phyloP scores from a whole-genome alignment of 2,797 vertebrate genomes.

The Sebastes alutus region DNA sequence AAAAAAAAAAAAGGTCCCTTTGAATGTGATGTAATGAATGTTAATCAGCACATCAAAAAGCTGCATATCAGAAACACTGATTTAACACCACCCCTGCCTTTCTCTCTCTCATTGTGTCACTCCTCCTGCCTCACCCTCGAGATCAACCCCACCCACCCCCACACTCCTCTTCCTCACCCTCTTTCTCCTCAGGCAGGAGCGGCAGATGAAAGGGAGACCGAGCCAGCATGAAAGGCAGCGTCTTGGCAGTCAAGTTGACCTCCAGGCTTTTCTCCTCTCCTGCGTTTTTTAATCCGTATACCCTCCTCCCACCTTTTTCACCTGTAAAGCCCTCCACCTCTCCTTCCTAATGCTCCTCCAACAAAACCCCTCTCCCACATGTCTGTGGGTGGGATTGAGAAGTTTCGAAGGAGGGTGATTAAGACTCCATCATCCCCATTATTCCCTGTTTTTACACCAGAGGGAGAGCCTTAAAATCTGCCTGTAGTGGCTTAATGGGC shows the following conservation, averaged over 20 bases:
- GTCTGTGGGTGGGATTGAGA: slow-evolving; percentile 29
- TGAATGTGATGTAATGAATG: slow-evolving; percentile 22
- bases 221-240: slow-evolving; percentile 63
- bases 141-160: neutral
- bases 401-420: slow-evolving; percentile 10
- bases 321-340: slow-evolving; percentile 59
- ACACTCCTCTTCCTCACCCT: neutral
- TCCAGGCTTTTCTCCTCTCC: slow-evolving; percentile 63
- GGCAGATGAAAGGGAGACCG: slow-evolving; percentile 72
- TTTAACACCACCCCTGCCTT: slow-evolving; percentile 4
- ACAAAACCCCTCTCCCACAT: slow-evolving; percentile 6
- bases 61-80: slow-evolving; percentile 11
- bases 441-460: neutral
- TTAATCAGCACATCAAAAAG: slow-evolving; percentile 37
- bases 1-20: neutral
- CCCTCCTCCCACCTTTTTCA: slow-evolving; percentile 53
- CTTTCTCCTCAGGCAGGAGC: slow-evolving; percentile 44
- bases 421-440: slow-evolving; percentile 30
- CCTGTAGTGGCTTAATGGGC: neutral
- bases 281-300: slow-evolving; percentile 36
- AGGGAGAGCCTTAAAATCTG: neutral
- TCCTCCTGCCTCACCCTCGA: slow-evolving; percentile 20
- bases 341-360: slow-evolving; percentile 11
- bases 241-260: slow-evolving; percentile 71
- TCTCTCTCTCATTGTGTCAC: slow-evolving; percentile 39